Conservation (phyloP, 2,888 invertebrate species). For the Neria commutata region DNA sequence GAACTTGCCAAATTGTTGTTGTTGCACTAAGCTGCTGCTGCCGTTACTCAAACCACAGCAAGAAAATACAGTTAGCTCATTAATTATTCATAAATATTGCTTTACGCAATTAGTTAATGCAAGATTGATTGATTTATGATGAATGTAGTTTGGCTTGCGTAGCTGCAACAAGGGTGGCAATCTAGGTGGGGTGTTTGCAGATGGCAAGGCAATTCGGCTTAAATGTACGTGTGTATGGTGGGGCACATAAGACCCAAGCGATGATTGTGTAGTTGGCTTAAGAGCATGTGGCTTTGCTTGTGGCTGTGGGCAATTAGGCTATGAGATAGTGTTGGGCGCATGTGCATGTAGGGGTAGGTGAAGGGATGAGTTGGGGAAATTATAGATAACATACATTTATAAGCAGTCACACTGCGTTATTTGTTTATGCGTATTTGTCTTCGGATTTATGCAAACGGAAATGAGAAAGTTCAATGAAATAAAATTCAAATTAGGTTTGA, state of each 20-base stretch:
- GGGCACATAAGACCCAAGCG: no score
- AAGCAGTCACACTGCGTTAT: no score
- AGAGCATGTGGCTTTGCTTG: slow-evolving; percentile 33
- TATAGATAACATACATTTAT: no score
- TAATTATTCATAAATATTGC: slow-evolving; percentile 57
- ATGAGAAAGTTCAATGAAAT: slow-evolving; percentile 2
- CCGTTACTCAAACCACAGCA: background rate
- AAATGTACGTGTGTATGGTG: background rate
- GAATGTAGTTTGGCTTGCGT: slow-evolving; percentile 36
- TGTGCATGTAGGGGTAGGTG: background rate
- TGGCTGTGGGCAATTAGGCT: slow-evolving; percentile 41
- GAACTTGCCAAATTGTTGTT: no score
- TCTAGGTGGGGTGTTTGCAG: no score
- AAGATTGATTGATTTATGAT: slow-evolving; percentile 50
- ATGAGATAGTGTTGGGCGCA: slow-evolving; percentile 32
- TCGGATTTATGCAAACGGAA: background rate
- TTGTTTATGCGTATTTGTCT: no score
- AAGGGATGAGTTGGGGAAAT: background rate
- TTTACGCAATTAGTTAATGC: slow-evolving; percentile 52
- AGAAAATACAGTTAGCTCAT: slow-evolving; percentile 46
- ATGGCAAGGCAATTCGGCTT: no score
- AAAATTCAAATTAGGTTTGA: no score
- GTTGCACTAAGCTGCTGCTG: background rate
- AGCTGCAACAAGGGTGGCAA: no score
- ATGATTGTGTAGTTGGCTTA: no score